Base-by-base conservation (phyloP, 2,113 vertebrate species). In the Corapipo altera region DNA sequence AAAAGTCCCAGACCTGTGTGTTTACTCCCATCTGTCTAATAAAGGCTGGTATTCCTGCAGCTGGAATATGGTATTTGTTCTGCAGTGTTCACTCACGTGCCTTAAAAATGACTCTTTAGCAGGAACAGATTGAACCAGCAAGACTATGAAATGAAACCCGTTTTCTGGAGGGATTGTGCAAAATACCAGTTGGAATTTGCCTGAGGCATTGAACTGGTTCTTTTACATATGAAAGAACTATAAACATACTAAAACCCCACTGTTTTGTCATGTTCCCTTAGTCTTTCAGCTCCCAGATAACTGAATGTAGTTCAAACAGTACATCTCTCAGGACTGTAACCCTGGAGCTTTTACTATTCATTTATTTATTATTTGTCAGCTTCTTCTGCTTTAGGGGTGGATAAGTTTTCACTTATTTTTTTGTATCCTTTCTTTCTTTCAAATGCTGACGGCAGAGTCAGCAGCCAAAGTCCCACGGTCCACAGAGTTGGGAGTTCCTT, bases 281-380 rank as follows among this genome's bases (percentile, higher is more conserved):
- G 37, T 73, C 58, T 93, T 85, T 83, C 61, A 85, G 52, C 35
- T 82, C 58, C 23, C 44, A 82, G 48, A 41, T 67, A 85, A 59
- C 27, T 27, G 57, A 80, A 21, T 58, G 44, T 35, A 69, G 62
- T 88, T 90, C 82, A 88, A 91, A 83, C 33, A 83, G 54, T 64
- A 22, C 71, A 79, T 83, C 49, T 83, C 86, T 61, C 83, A 48
- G 58, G 86, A 96, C 8, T 41, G 24, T 44, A 83, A 65, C 65
- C 70, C 58, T 33, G 15, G 61, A 88, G 88, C 44, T 91, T 90
- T 72, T 78, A 54, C 44, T 89, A 35, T 41, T 94, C 23, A 67
- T 90, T 88, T 92, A 83, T 94, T 94, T 94, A 85, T 94, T 79
- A 51, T 85, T 88, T 81, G 51, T 77, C 51, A 39, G 46, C 17